Percentiles rank a stretch among this genome's conserved stretches.
Evolutionary conservation across 2,113 vertebrate species (phyloP).

Genomic region (Rhinopomastus cyanomelas): DNA sequence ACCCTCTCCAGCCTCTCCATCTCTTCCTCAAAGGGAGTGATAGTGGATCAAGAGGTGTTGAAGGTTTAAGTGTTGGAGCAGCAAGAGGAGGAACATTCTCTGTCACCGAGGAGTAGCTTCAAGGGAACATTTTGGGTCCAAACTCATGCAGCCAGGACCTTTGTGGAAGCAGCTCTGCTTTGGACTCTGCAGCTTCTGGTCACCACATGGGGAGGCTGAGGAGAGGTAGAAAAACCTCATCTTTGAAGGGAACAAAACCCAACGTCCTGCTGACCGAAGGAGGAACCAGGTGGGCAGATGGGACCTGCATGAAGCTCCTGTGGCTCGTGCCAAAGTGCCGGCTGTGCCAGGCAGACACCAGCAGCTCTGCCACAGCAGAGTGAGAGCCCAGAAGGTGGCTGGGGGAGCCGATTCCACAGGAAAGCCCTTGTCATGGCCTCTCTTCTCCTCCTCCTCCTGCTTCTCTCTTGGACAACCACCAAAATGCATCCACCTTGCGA

Average conservation of each 20-base stretch:
- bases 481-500: fast-evolving
- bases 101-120: not conserved
- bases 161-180: fast-evolving
- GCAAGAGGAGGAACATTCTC: not conserved
- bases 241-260: not conserved
- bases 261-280: not conserved
- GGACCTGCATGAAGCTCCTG: not conserved
- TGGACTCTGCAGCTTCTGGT: fast-evolving
- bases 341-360: not conserved
- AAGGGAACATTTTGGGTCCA: not conserved
- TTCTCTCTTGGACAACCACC: fast-evolving
- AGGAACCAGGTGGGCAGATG: fast-evolving
- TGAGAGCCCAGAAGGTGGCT: not conserved
- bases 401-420: not conserved
- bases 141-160: not conserved
- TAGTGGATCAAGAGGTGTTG: no score
- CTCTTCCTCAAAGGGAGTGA: no score
- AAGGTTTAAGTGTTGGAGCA: fast-evolving
- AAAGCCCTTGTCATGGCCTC: not conserved
- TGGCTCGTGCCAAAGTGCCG: no score
- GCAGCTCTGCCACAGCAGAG: not conserved
- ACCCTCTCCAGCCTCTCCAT: no score
- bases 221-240: not conserved
- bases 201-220: fast-evolving
- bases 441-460: not conserved